Evolutionary conservation across 2,888 invertebrate genomes (phyloP), one percentile per base, ranked within the genome.

Genomic region (Macaria notata): DNA sequence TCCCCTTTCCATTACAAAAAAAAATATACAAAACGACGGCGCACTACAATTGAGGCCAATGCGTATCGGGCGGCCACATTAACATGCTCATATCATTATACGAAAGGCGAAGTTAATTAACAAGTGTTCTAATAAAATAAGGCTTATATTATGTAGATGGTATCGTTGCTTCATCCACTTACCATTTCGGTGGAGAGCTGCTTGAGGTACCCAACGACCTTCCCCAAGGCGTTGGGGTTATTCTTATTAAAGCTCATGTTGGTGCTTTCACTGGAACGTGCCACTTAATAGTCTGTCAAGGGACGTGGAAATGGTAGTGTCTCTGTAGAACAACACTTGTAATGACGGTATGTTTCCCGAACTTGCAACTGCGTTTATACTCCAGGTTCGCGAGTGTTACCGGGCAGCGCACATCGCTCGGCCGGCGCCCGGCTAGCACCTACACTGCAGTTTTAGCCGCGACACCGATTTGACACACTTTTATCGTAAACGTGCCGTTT

Each of bases 161-260:
- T 49, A 9, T 31, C 31, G 42, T 36, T 49, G 19, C 33, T 52
- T 53, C 9, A n/a, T 59, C 19, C 54, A 76, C 91, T 86, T 83
- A 92, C 92, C 90, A 87, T 92, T 77, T 92, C 91, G 31, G 85
- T 88, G 77, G 92, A 92, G 60, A 92, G 83, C 79, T 92, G 91
- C 73, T 85, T 87, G 64, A 92, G 80, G 72, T 88, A 89, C 68
- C 83, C 92, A 90, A 92, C 88, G 64, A 92, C 82, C 75, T 92
- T 92, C 83, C 86, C 92, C 86, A 92, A 74, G 42, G 91, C 79
- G 70, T 89, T 90, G 72, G 91, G 88, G 75, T 90, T 91, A 68
- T 91, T 88, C 79, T 90, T 91, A 73, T 92, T 91, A 75, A 92
- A 92, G 73, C 92, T 92, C 92, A 92, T 92, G 78, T 85, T 89